phyloP scores from a whole-genome alignment of 1,140 invertebrate genomes.

The Drosophila ficusphila region DNA sequence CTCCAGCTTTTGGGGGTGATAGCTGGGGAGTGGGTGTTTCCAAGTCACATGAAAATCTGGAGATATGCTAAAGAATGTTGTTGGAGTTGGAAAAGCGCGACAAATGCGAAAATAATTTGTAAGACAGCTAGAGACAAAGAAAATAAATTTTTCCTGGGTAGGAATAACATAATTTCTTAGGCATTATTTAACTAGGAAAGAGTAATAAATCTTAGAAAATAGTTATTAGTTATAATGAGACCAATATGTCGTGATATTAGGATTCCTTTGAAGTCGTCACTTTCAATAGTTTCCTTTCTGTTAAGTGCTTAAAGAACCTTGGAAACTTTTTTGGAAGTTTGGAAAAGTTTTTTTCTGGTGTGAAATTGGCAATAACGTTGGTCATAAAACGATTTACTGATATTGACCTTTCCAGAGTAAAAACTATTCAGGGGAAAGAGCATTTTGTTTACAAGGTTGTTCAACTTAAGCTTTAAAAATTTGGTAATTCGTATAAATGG shows the following conservation, averaged over 20 bases:
- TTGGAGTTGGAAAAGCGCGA: conserved; percentile 58
- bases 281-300: conserved; percentile 7
- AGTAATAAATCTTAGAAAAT: conserved; percentile 43
- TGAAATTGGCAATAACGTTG: conserved; percentile 55
- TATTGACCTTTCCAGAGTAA: conserved; percentile 28
- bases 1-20: conserved; percentile 7
- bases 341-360: conserved; percentile 47
- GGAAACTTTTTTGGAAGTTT: conserved; percentile 29
- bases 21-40: not conserved
- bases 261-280: not conserved
- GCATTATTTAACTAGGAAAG: conserved; percentile 17
- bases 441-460: not conserved
- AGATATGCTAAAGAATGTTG: conserved; percentile 51
- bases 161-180: conserved; percentile 8
- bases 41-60: conserved; percentile 48
- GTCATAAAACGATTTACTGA: conserved; percentile 59
- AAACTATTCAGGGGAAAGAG: not conserved
- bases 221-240: conserved; percentile 15
- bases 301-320: conserved; percentile 1
- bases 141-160: not conserved
- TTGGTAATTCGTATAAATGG: too few species aligned
- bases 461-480: too few species aligned
- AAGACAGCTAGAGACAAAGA: conserved; percentile 5
- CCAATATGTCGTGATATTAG: not conserved
- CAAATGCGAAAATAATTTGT: conserved; percentile 65